Conservation (phyloP, 2,113 vertebrate species). For the Rynchops niger region DNA sequence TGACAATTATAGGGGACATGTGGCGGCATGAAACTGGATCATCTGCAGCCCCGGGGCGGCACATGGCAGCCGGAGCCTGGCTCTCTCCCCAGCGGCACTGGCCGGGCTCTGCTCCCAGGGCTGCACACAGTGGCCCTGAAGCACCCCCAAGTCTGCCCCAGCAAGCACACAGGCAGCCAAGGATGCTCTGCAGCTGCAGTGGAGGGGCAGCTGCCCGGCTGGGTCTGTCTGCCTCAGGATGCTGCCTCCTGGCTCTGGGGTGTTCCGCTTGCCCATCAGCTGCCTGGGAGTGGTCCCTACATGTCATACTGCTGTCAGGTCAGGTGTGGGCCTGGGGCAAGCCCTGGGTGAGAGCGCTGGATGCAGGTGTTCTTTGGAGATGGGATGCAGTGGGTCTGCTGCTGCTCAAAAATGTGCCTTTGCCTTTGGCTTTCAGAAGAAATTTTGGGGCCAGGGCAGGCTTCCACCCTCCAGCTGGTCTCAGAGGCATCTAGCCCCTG, state of each 20-base stretch:
- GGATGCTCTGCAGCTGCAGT: accelerated
- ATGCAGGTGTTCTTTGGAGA: neutral
- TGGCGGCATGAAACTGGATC: neutral
- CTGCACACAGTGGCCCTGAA: neutral
- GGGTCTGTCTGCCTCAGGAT: neutral
- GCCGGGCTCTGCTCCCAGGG: neutral
- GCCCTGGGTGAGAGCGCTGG: accelerated
- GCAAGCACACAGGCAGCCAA: neutral
- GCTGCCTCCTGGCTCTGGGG: neutral
- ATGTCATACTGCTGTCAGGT: neutral
- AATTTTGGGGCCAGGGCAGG: neutral
- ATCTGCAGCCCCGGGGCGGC: neutral
- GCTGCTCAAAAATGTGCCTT: neutral
- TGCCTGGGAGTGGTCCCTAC: neutral
- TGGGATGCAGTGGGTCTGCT: neutral
- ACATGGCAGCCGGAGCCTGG: neutral
- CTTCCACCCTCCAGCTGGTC: neutral
- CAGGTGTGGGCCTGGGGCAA: neutral
- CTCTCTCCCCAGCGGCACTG: neutral
- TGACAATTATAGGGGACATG: neutral
- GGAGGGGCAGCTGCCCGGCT: neutral
- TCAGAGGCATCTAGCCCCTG: neutral
- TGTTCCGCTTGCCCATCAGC: neutral
- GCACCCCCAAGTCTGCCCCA: accelerated
- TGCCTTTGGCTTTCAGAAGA: neutral